phyloP scores from a whole-genome alignment of 2,888 invertebrate genomes.

The Campoletis raptor region DNA sequence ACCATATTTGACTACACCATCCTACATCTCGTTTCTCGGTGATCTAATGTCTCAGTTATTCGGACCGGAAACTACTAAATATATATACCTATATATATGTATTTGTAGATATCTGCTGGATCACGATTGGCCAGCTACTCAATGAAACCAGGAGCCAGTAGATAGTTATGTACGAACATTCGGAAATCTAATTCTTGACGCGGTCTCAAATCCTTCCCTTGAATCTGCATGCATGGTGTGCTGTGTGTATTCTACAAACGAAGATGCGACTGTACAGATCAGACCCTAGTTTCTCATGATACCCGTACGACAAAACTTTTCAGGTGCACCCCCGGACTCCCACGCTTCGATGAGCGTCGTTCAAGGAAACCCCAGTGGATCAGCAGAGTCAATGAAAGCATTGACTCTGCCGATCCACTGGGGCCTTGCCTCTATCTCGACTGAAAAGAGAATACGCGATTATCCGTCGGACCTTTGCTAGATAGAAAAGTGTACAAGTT shows the following conservation, averaged over 20 bases:
- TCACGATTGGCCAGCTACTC: constrained; percentile 51
- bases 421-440: constrained; percentile 74
- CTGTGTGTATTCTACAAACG: constrained; percentile 19
- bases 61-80: constrained; percentile 66
- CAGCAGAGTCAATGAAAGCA: constrained; percentile 77
- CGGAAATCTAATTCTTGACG: constrained; percentile 48
- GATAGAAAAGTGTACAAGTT: constrained; percentile 33
- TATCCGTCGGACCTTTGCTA: constrained; percentile 72
- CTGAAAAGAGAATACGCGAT: constrained; percentile 83
- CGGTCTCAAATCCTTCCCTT: constrained; percentile 26
- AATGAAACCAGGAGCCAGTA: constrained; percentile 36
- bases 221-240: constrained; percentile 18
- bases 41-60: constrained; percentile 80
- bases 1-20: constrained; percentile 83
- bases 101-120: not conserved
- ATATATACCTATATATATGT: not conserved
- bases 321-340: constrained; percentile 67
- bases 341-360: constrained; percentile 67
- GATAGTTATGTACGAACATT: constrained; percentile 37
- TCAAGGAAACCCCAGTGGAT: constrained; percentile 75
- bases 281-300: constrained; percentile 31
- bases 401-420: constrained; percentile 78
- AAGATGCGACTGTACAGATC: constrained; percentile 34
- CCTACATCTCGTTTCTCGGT: constrained; percentile 62
- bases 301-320: constrained; percentile 76